These are phyloP conservation scores for Aldabrachelys gigantea DNA, from an alignment of 2,113 vertebrate genomes.

Conservation along the genomic window DNA sequence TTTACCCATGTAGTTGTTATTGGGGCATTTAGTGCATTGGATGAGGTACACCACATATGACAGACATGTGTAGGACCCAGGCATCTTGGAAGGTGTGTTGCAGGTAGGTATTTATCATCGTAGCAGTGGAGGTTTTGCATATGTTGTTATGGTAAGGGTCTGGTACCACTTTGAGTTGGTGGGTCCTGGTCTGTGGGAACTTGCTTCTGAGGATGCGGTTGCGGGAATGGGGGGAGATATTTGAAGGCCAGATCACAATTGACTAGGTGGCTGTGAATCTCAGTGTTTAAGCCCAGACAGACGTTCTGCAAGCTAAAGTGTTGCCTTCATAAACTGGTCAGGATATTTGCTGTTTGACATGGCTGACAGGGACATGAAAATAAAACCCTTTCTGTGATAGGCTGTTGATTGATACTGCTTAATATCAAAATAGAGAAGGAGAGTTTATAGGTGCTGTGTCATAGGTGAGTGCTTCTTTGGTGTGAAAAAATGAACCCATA, in stretches of 20 bases:
- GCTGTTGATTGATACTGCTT: neutral
- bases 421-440: slow-evolving; percentile 5
- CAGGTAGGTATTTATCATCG: neutral
- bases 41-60: neutral
- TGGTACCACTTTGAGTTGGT: neutral
- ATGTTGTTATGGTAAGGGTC: neutral
- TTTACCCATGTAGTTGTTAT: neutral
- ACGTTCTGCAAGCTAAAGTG: neutral
- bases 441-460: neutral
- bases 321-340: neutral
- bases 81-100: neutral
- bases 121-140: neutral
- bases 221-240: neutral
- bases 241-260: neutral
- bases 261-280: neutral
- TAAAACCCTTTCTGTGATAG: neutral
- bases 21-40: neutral
- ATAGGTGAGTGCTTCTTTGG: neutral
- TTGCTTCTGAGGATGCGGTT: neutral
- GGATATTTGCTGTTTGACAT: neutral
- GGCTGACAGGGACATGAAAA: neutral
- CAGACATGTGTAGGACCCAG: neutral
- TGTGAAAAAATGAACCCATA: neutral
- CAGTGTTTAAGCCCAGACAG: neutral
- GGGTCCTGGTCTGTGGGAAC: neutral